A percentile compares a stretch with the other conserved stretches of the same genome.
Conservation (phyloP, 1,140 invertebrate species). For the Ptiloglossa arizonensis region DNA sequence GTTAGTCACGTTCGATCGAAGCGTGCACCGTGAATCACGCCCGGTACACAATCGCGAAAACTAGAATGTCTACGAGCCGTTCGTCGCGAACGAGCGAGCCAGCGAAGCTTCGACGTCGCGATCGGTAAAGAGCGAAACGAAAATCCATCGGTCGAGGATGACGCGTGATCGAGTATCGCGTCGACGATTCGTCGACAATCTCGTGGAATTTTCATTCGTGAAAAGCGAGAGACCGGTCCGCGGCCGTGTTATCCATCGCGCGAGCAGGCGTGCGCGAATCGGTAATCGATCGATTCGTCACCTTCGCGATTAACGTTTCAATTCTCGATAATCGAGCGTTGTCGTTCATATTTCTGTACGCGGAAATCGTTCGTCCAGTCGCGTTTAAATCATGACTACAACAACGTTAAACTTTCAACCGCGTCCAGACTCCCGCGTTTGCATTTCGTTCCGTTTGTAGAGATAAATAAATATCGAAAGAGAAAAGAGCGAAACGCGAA, state of each 20-base stretch:
- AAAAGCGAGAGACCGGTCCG: neutral
- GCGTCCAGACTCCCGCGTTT: no score
- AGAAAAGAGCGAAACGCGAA: neutral
- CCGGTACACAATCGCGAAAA: constrained; percentile 32
- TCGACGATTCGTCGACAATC: neutral
- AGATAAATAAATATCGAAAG: neutral
- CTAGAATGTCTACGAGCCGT: constrained; percentile 5
- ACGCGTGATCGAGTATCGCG: no score
- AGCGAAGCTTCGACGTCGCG: neutral
- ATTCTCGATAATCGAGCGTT: no score
- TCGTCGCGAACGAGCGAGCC: no score
- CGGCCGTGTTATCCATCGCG: neutral
- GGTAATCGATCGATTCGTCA: no score
- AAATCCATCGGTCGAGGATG: neutral
- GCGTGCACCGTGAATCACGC: constrained; percentile 27
- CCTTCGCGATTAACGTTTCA: no score
- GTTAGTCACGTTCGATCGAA: constrained; percentile 40
- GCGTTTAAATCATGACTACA: no score
- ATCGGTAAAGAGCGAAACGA: neutral
- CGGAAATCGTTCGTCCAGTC: no score
- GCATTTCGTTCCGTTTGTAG: no score
- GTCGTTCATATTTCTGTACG: no score
- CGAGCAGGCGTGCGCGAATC: no score
- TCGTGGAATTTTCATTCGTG: neutral
- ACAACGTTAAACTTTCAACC: no score